Conservation (phyloP, 1,140 invertebrate genomes). For the Phthorimaea operculella region DNA sequence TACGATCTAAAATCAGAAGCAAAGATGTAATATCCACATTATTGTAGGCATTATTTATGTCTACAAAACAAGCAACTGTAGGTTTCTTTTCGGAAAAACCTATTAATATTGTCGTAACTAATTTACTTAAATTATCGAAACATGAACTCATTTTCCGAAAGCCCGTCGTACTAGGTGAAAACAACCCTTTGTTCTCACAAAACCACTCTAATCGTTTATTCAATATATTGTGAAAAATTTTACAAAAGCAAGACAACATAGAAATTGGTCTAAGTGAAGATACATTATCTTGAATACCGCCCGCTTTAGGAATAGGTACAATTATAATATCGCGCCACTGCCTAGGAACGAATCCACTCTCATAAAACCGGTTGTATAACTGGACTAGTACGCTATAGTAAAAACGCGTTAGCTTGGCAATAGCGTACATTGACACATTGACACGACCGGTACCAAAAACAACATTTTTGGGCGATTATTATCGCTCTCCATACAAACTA, state of each 20-base stretch:
- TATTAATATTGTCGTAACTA: slow-evolving; percentile 4
- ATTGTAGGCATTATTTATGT: slow-evolving; percentile 10
- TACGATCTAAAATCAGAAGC: neutral
- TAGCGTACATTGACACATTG: too few species aligned
- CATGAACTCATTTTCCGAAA: slow-evolving; percentile 4
- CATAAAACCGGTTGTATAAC: slow-evolving; percentile 9
- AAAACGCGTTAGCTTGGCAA: too few species aligned
- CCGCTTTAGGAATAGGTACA: slow-evolving; percentile 25
- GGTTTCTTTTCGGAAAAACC: neutral
- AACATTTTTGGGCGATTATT: too few species aligned
- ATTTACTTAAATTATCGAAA: slow-evolving; percentile 5
- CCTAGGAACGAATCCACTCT: slow-evolving; percentile 11
- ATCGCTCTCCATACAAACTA: too few species aligned
- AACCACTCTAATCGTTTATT: neutral
- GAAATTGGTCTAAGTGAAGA: slow-evolving; percentile 22
- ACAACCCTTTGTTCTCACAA: neutral
- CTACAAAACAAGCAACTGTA: slow-evolving; percentile 3
- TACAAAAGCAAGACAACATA: slow-evolving; percentile 21
- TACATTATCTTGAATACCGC: slow-evolving; percentile 12
- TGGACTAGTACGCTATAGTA: neutral
- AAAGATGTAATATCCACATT: neutral
- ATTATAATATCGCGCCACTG: slow-evolving; percentile 30
- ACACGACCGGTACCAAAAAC: too few species aligned
- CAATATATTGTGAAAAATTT: slow-evolving; percentile 17
- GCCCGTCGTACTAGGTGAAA: neutral